These are phyloP conservation scores for Druon quercuslanigerum DNA, from an alignment of 1,140 invertebrate species.

Conservation along the genomic window DNA sequence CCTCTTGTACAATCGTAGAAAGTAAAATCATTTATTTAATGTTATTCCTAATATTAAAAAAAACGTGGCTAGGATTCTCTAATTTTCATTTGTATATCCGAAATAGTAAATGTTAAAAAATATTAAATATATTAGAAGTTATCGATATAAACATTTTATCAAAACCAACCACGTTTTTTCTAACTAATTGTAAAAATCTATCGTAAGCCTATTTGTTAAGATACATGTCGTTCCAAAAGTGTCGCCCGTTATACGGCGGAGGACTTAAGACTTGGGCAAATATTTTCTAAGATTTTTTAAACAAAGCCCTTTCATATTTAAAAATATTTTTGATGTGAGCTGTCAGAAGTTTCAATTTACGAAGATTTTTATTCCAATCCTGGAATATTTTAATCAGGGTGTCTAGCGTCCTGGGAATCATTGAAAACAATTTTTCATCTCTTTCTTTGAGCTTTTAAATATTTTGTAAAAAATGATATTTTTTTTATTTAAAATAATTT, in stretches of 20 bases:
- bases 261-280: slow-evolving; percentile 23
- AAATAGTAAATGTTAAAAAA: no score
- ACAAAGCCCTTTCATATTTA: neutral
- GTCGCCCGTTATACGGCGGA: slow-evolving; percentile 27
- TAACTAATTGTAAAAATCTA: neutral
- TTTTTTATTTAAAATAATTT: no score
- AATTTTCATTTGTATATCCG: no score
- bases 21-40: neutral
- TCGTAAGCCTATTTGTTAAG: slow-evolving; percentile 11
- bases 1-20: neutral
- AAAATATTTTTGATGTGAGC: neutral
- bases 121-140: no score
- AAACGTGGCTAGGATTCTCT: neutral
- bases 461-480: no score
- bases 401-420: no score
- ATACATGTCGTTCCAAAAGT: slow-evolving; percentile 22
- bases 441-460: no score
- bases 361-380: neutral
- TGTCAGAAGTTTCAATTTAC: neutral
- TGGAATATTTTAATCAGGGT: neutral
- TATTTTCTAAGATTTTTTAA: slow-evolving; percentile 17
- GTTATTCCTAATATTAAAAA: neutral
- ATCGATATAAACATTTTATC: neutral
- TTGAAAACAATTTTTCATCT: no score
- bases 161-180: slow-evolving; percentile 1